phyloP scores from a whole-genome alignment of 2,888 invertebrate species.

The Thysanoteuthis rhombus region DNA sequence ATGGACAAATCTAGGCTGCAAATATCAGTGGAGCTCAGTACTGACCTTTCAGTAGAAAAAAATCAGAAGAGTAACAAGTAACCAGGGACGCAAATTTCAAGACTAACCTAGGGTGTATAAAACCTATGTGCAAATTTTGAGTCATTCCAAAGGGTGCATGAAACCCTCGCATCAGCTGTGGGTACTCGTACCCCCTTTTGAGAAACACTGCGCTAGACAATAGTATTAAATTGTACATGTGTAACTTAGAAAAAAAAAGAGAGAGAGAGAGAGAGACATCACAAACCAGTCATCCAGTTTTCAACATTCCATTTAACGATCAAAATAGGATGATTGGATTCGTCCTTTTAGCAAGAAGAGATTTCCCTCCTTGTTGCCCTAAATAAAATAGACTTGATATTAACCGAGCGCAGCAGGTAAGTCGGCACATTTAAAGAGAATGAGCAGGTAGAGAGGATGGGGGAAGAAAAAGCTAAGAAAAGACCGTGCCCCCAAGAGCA shows the following conservation, averaged over 20 bases:
- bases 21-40: no score
- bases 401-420: background rate
- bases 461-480: background rate
- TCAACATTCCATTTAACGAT: background rate
- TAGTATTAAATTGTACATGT: no score
- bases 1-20: no score
- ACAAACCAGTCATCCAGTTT: background rate
- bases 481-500: background rate
- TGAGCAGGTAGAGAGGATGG: background rate
- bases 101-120: no score
- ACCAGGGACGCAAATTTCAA: no score
- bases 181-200: no score
- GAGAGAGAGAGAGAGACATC: background rate
- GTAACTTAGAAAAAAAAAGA: background rate
- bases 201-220: no score
- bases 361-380: background rate
- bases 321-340: background rate
- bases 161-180: no score
- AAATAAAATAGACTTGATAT: background rate
- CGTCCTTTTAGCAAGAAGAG: background rate
- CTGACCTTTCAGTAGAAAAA: no score
- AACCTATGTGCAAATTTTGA: no score
- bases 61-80: no score
- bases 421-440: background rate
- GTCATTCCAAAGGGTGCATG: no score